Evolutionary conservation across 2,113 vertebrate species (phyloP).

Genomic region (Syrmaticus mikado): DNA sequence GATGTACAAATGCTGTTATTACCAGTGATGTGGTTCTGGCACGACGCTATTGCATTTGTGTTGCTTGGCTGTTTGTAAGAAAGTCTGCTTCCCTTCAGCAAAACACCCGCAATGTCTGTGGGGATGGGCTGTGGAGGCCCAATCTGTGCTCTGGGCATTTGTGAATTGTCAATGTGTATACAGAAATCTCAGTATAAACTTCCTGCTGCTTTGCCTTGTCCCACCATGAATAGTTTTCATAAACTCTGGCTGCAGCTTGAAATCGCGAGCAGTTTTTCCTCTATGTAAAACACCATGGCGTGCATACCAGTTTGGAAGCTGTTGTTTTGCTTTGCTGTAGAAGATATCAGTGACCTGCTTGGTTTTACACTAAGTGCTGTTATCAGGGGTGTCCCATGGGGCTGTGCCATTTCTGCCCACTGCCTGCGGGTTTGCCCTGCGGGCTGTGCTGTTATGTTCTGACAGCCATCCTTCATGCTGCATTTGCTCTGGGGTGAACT

Average conservation of each 20-base stretch:
- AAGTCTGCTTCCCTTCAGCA: too few relatives aligned
- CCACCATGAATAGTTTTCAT: background rate
- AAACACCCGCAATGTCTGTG: too few relatives aligned
- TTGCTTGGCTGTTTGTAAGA: background rate
- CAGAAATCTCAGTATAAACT: background rate
- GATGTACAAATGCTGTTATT: background rate
- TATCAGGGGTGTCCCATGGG: background rate
- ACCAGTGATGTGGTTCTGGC: background rate
- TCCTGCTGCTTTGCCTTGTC: background rate
- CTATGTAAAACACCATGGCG: accelerated
- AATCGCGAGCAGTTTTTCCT: background rate
- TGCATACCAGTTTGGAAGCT: background rate
- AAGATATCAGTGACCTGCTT: background rate
- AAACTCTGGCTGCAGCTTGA: background rate
- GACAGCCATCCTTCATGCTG: background rate
- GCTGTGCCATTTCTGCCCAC: background rate
- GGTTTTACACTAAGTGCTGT: background rate
- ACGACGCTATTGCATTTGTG: accelerated
- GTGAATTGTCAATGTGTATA: too few relatives aligned
- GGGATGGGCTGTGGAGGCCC: too few relatives aligned
- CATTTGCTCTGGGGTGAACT: background rate
- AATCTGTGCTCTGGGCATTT: too few relatives aligned
- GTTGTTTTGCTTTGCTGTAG: background rate
- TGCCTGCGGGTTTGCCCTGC: background rate
- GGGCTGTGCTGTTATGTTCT: background rate